Conservation (phyloP, 2,113 vertebrate genomes). For the Ciconia boyciana region DNA sequence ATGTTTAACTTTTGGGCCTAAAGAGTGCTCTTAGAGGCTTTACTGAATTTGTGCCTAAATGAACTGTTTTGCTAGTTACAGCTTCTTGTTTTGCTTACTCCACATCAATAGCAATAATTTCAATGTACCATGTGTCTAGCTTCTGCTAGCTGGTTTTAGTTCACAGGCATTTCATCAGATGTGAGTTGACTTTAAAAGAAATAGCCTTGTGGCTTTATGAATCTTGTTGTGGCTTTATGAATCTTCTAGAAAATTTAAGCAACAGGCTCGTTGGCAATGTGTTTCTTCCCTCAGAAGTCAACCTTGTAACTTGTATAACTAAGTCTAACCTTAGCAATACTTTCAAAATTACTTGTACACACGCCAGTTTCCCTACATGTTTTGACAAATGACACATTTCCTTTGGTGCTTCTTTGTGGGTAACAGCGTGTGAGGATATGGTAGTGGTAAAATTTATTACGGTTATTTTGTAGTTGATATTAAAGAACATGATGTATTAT, state of each 20-base stretch:
- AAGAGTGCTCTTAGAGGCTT: neutral
- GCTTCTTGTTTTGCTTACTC: neutral
- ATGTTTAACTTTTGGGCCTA: neutral
- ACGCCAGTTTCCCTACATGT: constrained; percentile 71
- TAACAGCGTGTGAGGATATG: constrained; percentile 81
- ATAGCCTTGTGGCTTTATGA: neutral
- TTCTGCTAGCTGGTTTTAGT: neutral
- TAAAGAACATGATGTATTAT: constrained; percentile 85
- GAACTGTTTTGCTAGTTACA: neutral
- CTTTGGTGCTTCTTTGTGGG: constrained; percentile 81
- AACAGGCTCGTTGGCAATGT: neutral
- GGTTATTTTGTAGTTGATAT: constrained; percentile 86
- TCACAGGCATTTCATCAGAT: constrained; percentile 1
- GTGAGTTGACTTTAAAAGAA: neutral
- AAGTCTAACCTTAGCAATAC: constrained; percentile 69
- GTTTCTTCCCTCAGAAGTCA: constrained; percentile 25
- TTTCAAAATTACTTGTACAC: constrained; percentile 77
- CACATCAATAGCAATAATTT: neutral
- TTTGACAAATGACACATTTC: constrained; percentile 84
- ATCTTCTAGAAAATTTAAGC: constrained; percentile 15
- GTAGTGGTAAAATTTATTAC: constrained; percentile 81
- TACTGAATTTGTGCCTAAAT: neutral
- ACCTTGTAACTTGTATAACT: constrained; percentile 64
- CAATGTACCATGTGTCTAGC: neutral
- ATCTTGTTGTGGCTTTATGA: neutral